These are phyloP conservation scores for Schrankia costaestrigalis DNA, from an alignment of 2,888 invertebrate species.

Conservation along the genomic window DNA sequence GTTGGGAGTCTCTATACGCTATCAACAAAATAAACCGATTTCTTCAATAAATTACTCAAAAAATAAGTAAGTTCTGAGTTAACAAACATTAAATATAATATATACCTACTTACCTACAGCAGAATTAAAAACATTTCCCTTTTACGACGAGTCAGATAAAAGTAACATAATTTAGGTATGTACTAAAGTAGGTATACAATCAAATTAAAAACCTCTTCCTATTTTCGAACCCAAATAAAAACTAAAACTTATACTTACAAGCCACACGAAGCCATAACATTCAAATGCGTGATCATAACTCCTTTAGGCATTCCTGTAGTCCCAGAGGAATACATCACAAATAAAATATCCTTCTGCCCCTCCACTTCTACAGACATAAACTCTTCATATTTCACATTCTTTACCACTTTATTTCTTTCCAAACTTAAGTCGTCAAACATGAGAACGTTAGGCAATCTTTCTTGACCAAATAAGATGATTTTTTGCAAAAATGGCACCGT, in stretches of 20 bases:
- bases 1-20: too few species aligned
- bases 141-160: too few species aligned
- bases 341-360: slow-evolving; percentile 46
- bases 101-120: too few species aligned
- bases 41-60: too few species aligned
- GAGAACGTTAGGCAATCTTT: slow-evolving; percentile 30
- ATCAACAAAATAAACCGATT: too few species aligned
- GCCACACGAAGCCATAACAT: slow-evolving; percentile 37
- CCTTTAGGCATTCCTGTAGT: slow-evolving; percentile 68
- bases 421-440: slow-evolving; percentile 45
- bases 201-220: background rate
- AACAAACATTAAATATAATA: too few species aligned
- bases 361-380: slow-evolving; percentile 45
- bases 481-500: slow-evolving; percentile 36
- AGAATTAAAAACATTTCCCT: too few species aligned
- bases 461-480: slow-evolving; percentile 49
- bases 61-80: too few species aligned
- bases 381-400: slow-evolving; percentile 43
- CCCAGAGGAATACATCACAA: slow-evolving; percentile 64
- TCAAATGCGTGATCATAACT: slow-evolving; percentile 58
- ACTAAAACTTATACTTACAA: slow-evolving; percentile 41
- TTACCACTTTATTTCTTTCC: slow-evolving; percentile 23
- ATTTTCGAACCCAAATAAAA: background rate
- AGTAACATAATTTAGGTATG: too few species aligned
- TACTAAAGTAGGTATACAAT: too few species aligned